Percentiles rank a stretch among this genome's conserved stretches.
Conservation (phyloP, 2,888 invertebrate genomes). For the Parascotia fuliginaria region DNA sequence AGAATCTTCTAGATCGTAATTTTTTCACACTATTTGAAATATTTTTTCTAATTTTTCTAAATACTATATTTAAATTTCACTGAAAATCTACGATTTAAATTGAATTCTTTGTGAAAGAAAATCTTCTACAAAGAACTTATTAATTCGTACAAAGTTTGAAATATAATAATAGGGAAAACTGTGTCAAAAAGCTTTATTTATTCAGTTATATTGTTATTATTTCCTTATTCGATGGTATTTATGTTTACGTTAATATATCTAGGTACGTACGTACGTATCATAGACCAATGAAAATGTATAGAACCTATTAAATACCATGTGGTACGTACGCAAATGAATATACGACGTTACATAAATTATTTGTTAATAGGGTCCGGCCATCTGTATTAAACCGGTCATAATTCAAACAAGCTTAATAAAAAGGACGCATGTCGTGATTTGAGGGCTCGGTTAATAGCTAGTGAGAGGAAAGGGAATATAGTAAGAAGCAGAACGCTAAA, state of each 20-base stretch:
- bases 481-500: constrained; percentile 68
- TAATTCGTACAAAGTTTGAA: constrained; percentile 1
- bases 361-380: not conserved
- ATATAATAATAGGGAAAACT: not conserved
- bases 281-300: constrained; percentile 4
- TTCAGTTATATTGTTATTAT: not conserved
- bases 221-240: not conserved
- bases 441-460: constrained; percentile 37
- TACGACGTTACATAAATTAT: not conserved
- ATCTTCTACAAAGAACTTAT: not conserved
- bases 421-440: constrained; percentile 20
- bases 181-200: not conserved
- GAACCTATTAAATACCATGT: not conserved
- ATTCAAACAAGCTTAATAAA: not conserved
- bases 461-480: constrained; percentile 45
- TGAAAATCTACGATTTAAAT: no score
- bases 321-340: not conserved
- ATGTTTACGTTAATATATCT: not conserved
- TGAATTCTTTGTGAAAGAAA: no score
- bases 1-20: constrained; percentile 1
- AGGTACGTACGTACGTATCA: no score
- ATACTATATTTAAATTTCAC: no score
- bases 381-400: not conserved
- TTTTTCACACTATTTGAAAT: not conserved
- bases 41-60: not conserved